Percentiles rank a stretch among this genome's conserved stretches.
Evolutionary conservation across 2,113 vertebrate genomes (phyloP).

Genomic region (Ornithorhynchus anatinus): DNA sequence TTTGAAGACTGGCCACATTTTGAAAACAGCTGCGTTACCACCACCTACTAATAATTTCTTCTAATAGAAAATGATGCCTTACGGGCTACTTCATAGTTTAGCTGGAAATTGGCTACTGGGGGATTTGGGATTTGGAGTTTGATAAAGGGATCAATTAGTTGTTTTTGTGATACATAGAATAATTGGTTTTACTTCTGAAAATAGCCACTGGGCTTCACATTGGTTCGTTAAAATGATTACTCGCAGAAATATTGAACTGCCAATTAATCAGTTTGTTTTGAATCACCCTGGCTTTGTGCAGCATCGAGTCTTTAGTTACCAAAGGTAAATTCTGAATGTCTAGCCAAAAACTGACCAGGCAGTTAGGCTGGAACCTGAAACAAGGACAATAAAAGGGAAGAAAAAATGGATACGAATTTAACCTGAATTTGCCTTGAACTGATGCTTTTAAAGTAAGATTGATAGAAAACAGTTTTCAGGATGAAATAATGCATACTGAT

Average conservation of each 20-base stretch:
- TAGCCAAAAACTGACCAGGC: conserved; percentile 38
- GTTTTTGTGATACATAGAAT: conserved; percentile 61
- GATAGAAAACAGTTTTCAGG: conserved; percentile 71
- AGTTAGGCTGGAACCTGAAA: conserved; percentile 53
- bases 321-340: conserved; percentile 53
- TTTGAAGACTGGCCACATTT: conserved; percentile 6
- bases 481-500: conserved; percentile 71
- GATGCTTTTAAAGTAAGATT: conserved; percentile 69
- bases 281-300: conserved; percentile 60
- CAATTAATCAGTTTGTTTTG: conserved; percentile 75
- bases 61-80: too few species aligned
- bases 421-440: conserved; percentile 51
- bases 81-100: conserved; percentile 38
- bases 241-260: conserved; percentile 54
- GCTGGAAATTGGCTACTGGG: conserved; percentile 60
- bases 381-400: conserved; percentile 43
- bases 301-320: conserved; percentile 54
- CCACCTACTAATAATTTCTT: conserved; percentile 36
- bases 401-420: conserved; percentile 55
- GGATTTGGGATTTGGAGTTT: conserved; percentile 61
- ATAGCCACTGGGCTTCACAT: conserved; percentile 57
- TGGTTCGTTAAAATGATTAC: conserved; percentile 52
- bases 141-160: conserved; percentile 71
- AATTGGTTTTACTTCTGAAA: conserved; percentile 65
- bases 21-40: conserved; percentile 21